Conservation (phyloP, 2,888 invertebrate species). For the Drosophila mulleri region DNA sequence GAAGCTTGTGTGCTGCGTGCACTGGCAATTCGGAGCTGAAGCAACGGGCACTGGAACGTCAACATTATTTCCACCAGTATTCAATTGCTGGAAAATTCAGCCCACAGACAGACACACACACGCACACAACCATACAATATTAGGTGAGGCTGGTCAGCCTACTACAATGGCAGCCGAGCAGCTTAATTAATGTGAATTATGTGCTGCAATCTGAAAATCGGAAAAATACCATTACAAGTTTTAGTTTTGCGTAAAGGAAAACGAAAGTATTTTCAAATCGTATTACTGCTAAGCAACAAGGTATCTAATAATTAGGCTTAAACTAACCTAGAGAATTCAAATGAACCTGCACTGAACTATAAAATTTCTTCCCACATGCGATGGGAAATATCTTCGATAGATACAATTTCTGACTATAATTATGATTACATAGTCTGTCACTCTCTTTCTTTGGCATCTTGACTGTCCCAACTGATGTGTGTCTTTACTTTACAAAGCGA, state of each 20-base stretch:
- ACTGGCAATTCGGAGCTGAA: constrained; percentile 33
- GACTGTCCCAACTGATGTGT: too few species aligned
- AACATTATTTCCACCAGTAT: constrained; percentile 38
- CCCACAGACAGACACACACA: background rate
- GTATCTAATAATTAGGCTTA: background rate
- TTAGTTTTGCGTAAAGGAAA: too few species aligned
- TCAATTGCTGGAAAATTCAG: constrained; percentile 67
- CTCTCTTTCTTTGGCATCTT: too few species aligned
- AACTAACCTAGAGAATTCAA: too few species aligned
- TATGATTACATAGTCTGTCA: too few species aligned
- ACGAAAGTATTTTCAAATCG: background rate
- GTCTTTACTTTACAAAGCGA: too few species aligned
- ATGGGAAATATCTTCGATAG: background rate
- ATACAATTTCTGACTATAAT: background rate
- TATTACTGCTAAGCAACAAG: background rate
- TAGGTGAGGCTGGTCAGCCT: background rate
- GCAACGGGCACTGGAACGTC: constrained; percentile 18
- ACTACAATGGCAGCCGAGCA: background rate
- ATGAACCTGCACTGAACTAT: too few species aligned
- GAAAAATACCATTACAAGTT: background rate
- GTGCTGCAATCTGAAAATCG: background rate
- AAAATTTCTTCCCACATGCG: background rate
- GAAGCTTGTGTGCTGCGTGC: constrained; percentile 4
- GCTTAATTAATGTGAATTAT: constrained; percentile 6
- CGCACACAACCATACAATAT: background rate